Evolutionary conservation across 1,140 invertebrate genomes (phyloP), one percentile per base, ranked within the genome.

Genomic region (Chironomus striatipennis): DNA sequence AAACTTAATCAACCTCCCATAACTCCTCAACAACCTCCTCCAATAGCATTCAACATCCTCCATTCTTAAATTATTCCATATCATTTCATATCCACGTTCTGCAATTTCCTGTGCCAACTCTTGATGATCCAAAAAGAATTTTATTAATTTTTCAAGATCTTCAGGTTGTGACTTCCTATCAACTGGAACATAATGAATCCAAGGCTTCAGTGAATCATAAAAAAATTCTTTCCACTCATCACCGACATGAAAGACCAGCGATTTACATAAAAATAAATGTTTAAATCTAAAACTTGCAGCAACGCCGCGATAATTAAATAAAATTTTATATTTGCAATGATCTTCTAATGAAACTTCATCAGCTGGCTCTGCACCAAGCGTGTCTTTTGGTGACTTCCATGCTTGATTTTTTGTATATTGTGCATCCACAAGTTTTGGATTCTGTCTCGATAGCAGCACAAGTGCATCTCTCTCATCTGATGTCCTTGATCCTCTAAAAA

Each of bases 341-440:
- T 94, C 88, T 85, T 97, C 95, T 76, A 98, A 88, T 20, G 90
- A 87, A 0, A 97, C 90, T 86, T 98, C 96, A 78, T 87, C 77
- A 0, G 95, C 96, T 75, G 97, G 93, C 42, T 89, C 84, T 17
- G 85, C 86, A 80, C 91, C 84, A 7, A 98, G 85, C n/a, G 95
- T 97, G 79, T 98, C 95, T 88, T 94, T 80, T 10, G 85, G 89
- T 42, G 96, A 98, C 83, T 95, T 97, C 96, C 96, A 99, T 0
- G 96, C 96, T 86, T 99, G 97, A 85, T 99, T 99, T 83, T 97
- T 98, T 0, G 97, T 98, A 82, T 98, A 98, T 76, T 93, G 87
- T 8, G 96, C 97, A 86, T 98, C 93, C 18, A 95, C 90, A 64
- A 98, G 80, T 2, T 94, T 85, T 15, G 94, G 90, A 67, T 88